These are phyloP conservation scores for Brachionus sp. DNA, from an alignment of 1,140 invertebrate genomes.

Conservation along the genomic window DNA sequence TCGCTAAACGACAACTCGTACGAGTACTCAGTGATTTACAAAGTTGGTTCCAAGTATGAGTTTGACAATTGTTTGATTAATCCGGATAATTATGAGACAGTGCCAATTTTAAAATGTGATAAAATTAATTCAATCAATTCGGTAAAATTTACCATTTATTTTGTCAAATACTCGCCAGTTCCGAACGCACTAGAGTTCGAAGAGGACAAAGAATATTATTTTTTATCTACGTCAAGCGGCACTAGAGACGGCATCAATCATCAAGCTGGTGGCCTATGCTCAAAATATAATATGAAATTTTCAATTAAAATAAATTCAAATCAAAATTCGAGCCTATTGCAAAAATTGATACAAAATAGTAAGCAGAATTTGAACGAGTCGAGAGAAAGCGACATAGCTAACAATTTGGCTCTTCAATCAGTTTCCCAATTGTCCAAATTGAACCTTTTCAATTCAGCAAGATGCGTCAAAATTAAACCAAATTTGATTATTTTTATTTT, in stretches of 20 bases:
- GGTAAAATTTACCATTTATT: constrained; percentile 44
- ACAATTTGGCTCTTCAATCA: constrained; percentile 24
- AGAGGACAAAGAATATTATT: constrained; percentile 44
- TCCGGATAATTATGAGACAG: constrained; percentile 32
- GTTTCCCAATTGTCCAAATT: background rate
- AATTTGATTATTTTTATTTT: background rate
- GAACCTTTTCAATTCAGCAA: background rate
- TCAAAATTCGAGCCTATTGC: constrained; percentile 18
- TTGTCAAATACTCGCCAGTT: constrained; percentile 43
- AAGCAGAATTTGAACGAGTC: background rate
- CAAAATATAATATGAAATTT: constrained; percentile 42
- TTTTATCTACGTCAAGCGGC: constrained; percentile 39
- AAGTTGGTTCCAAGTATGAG: constrained; percentile 20
- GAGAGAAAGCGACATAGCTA: background rate
- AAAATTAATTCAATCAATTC: constrained; percentile 20
- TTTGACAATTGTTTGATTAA: constrained; percentile 44
- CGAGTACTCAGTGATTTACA: constrained; percentile 33
- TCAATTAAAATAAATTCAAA: constrained; percentile 40
- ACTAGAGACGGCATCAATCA: constrained; percentile 18
- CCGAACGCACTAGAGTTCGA: constrained; percentile 41
- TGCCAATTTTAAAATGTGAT: constrained; percentile 43
- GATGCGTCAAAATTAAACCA: background rate
- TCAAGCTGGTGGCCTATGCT: constrained; percentile 28
- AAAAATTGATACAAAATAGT: background rate
- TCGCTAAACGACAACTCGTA: constrained; percentile 14